Conservation (phyloP, 2,888 invertebrate genomes). For the Onchidella celtica region DNA sequence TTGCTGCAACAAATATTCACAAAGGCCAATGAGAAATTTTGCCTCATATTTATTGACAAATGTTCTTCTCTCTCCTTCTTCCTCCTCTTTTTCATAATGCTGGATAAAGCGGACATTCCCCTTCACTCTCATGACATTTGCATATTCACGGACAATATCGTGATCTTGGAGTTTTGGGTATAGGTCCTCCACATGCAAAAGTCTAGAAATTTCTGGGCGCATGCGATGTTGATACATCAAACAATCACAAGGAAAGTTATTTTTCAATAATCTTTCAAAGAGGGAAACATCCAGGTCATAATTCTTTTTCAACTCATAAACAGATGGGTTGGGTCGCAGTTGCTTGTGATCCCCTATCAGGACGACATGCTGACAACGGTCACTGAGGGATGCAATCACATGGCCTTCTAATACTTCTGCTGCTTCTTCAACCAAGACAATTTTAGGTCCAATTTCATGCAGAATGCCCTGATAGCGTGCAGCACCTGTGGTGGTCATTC, state of each 20-base stretch:
- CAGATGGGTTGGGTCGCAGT: constrained; percentile 87
- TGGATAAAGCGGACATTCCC: constrained; percentile 74
- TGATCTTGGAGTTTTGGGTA: constrained; percentile 74
- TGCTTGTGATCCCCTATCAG: constrained; percentile 92
- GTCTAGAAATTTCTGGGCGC: constrained; percentile 75
- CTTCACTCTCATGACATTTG: constrained; percentile 65
- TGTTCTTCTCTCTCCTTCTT: constrained; percentile 66
- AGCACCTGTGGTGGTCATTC: constrained; percentile 79
- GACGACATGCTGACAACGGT: constrained; percentile 89
- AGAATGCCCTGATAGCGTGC: constrained; percentile 73
- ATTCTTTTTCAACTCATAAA: constrained; percentile 85
- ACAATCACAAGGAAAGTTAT: constrained; percentile 83
- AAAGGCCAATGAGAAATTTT: constrained; percentile 63
- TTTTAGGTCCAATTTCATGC: constrained; percentile 79
- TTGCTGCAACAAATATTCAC: constrained; percentile 73
- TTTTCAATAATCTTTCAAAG: constrained; percentile 89
- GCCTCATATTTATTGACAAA: constrained; percentile 75
- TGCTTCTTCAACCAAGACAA: constrained; percentile 89
- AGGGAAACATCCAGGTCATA: constrained; percentile 88
- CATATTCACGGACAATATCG: constrained; percentile 62
- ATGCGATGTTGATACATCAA: constrained; percentile 84
- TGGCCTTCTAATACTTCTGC: constrained; percentile 93
- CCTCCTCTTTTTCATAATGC: constrained; percentile 66
- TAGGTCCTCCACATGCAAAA: constrained; percentile 67
- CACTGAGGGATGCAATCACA: constrained; percentile 87